phyloP scores from a whole-genome alignment of 2,888 invertebrate species.

The Pegoplata infirma region DNA sequence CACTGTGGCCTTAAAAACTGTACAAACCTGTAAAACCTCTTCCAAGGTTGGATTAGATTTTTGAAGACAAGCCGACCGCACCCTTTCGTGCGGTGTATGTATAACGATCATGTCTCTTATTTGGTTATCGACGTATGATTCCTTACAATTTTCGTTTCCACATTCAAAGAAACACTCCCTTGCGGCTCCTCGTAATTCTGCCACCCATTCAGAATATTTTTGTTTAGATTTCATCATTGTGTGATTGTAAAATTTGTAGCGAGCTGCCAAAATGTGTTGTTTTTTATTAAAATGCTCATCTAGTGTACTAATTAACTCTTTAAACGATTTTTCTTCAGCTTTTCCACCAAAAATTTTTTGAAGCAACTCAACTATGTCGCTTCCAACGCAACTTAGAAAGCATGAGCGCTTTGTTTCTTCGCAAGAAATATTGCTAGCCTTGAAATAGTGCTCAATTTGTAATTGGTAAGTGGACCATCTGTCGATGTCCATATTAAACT shows the following conservation, averaged over 20 bases:
- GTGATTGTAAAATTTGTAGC: constrained; percentile 42
- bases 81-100: constrained; percentile 49
- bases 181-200: constrained; percentile 50
- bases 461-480: constrained; percentile 28
- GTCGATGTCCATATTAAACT: no score
- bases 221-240: constrained; percentile 39
- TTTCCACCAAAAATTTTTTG: background rate
- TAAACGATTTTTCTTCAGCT: background rate
- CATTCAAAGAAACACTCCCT: constrained; percentile 47
- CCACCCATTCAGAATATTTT: no score
- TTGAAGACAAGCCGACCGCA: constrained; percentile 36
- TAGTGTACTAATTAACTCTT: background rate
- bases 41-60: constrained; percentile 41
- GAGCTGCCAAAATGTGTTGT: constrained; percentile 39
- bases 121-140: constrained; percentile 51
- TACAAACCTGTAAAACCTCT: constrained; percentile 32
- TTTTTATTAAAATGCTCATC: constrained; percentile 28
- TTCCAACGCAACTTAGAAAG: no score
- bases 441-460: no score
- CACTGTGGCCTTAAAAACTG: constrained; percentile 4
- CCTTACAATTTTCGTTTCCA: constrained; percentile 34
- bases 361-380: background rate
- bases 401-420: constrained; percentile 14
- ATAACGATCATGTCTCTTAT: constrained; percentile 50
- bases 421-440: constrained; percentile 15